phyloP scores from a whole-genome alignment of 2,888 invertebrate genomes.

The Eupeodes luniger region DNA sequence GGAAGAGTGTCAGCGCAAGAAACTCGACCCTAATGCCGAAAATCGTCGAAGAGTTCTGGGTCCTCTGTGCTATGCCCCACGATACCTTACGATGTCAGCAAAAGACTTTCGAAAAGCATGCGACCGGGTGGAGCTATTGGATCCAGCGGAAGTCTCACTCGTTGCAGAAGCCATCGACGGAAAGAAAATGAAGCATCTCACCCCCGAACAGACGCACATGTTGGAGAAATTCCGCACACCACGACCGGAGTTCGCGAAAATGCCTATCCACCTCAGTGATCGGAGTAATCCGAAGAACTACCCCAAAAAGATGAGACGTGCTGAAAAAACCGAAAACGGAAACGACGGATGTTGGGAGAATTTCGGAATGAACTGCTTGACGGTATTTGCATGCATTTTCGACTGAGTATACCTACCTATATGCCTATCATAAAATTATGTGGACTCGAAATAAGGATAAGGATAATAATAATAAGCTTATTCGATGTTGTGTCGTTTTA shows the following conservation, averaged over 20 bases:
- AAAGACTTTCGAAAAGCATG: slow-evolving; percentile 82
- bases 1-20: slow-evolving; percentile 83
- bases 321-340: slow-evolving; percentile 80
- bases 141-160: slow-evolving; percentile 81
- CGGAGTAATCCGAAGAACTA: slow-evolving; percentile 84
- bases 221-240: slow-evolving; percentile 82
- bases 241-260: slow-evolving; percentile 82
- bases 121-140: slow-evolving; percentile 82
- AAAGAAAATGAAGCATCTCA: slow-evolving; percentile 82
- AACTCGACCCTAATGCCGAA: slow-evolving; percentile 81
- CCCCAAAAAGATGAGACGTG: slow-evolving; percentile 83
- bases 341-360: slow-evolving; percentile 83
- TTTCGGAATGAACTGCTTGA: slow-evolving; percentile 83
- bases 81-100: slow-evolving; percentile 81
- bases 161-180: slow-evolving; percentile 82
- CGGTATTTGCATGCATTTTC: slow-evolving; percentile 84
- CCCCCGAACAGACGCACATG: slow-evolving; percentile 82
- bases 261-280: slow-evolving; percentile 84
- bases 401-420: slow-evolving; percentile 79
- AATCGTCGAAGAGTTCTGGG: slow-evolving; percentile 83
- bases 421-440: slow-evolving; percentile 11
- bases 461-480: slow-evolving; percentile 21
- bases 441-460: slow-evolving; percentile 50
- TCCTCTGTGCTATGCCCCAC: slow-evolving; percentile 82
- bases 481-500: slow-evolving; percentile 59